Evolutionary conservation across 2,113 vertebrate genomes (phyloP), one percentile per base, ranked within the genome.

Genomic region (Canis aureus): DNA sequence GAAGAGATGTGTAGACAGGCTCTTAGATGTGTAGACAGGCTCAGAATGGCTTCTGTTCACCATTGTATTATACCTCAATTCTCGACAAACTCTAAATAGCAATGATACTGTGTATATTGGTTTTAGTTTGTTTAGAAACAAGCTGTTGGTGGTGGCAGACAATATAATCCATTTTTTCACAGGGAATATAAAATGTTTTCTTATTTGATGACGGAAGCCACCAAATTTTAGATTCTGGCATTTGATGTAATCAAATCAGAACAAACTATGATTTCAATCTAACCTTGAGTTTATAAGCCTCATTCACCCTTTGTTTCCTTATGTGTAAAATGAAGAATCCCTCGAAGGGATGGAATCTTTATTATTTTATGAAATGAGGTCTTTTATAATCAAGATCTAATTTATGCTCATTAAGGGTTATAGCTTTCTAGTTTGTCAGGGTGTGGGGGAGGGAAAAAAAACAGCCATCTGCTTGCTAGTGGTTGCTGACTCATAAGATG

Each of bases 341-440:
- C 43, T 69, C 73, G n/a, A 82, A 95, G 29, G 27, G 19, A 79
- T n/a, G 55, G 78, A 73, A 91, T 83, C 55, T 67, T 62, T 87
- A 95, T 82, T 95, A 83, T 95, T 96, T 97, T 94, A 95, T 95
- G 57, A 95, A 95, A 97, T 49, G 4, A 89, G 13, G 27, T 90
- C 43, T 97, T 97, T 91, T 86, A 78, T 74, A 95, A 90, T 92
- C 57, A 74, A 92, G 84, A 84, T 67, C 49, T 96, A 91, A 95
- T 25, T 95, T 95, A 84, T 32, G 55, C 3, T 53, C 57, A 74
- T 57, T 86, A 89, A 71, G 32, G 35, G 19, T 81, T 94, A 81
- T 60, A 53, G 49, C 43, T 88, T 93, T 78, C 64, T 67, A 66
- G 66, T 60, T 86, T 94, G 32, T 78, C 53, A 82, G 73, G 11